A percentile compares a stretch with the other conserved stretches of the same genome.
Evolutionary conservation across 2,888 invertebrate species (phyloP).

Genomic region (Plebejus argus): DNA sequence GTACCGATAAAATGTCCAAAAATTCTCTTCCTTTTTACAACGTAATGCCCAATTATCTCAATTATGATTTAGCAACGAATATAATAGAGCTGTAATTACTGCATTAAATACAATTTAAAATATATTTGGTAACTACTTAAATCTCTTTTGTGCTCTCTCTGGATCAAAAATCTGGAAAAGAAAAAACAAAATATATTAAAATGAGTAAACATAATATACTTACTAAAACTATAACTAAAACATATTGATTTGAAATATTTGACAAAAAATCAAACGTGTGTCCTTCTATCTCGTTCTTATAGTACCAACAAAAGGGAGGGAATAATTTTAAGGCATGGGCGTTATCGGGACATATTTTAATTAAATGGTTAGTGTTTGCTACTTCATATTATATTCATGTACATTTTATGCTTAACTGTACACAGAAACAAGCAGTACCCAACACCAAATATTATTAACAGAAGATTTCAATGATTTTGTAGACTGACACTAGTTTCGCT

Average conservation of each 20-base stretch:
- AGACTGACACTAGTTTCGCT: not conserved
- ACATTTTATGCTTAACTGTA: not conserved
- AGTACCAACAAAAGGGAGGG: too few relatives aligned
- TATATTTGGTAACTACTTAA: constrained; percentile 43
- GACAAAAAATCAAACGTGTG: too few relatives aligned
- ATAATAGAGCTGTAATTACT: constrained; percentile 22
- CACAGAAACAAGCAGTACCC: not conserved
- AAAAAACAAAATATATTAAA: constrained; percentile 44
- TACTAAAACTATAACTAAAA: too few relatives aligned
- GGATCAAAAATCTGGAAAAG: constrained; percentile 72
- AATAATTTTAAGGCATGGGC: too few relatives aligned
- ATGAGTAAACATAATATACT: constrained; percentile 38
- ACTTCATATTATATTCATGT: not conserved
- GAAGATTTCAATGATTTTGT: not conserved
- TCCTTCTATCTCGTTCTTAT: too few relatives aligned
- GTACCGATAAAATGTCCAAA: not conserved
- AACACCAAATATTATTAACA: constrained; percentile 6
- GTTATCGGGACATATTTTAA: too few relatives aligned
- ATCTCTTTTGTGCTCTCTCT: constrained; percentile 47
- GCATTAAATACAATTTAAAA: constrained; percentile 32
- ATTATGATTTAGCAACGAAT: constrained; percentile 38
- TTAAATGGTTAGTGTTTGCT: too few relatives aligned
- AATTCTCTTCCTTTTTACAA: constrained; percentile 49
- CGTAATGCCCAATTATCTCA: constrained; percentile 43
- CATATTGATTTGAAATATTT: too few relatives aligned